These are phyloP conservation scores for Delphinus delphis DNA, from an alignment of 2,113 vertebrate genomes.

Conservation along the genomic window DNA sequence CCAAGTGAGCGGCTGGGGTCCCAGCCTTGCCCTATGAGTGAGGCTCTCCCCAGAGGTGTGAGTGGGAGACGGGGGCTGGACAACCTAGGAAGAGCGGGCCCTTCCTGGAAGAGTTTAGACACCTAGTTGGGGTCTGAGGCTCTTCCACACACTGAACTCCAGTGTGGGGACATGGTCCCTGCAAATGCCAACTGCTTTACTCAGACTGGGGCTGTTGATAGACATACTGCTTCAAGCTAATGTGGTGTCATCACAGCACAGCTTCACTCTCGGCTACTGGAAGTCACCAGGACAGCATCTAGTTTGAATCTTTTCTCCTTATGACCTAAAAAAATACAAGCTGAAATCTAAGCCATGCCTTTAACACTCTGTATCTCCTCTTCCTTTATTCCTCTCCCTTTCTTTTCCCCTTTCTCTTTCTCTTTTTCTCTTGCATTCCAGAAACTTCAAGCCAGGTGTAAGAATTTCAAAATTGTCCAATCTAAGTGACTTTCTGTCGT, in stretches of 20 bases:
- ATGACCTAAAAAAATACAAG: conserved; percentile 31
- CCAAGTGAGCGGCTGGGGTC: conserved; percentile 21
- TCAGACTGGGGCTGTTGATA: conserved; percentile 46
- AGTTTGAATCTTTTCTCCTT: conserved; percentile 69
- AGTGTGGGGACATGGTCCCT: background rate
- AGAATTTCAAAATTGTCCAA: background rate
- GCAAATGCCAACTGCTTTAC: conserved; percentile 5
- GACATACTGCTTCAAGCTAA: conserved; percentile 57
- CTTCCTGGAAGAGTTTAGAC: conserved; percentile 39
- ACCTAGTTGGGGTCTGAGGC: background rate
- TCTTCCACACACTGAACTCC: conserved; percentile 49
- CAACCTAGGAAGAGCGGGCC: background rate
- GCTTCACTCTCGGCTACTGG: conserved; percentile 61
- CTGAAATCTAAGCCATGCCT: conserved; percentile 26
- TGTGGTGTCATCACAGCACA: conserved; percentile 32
- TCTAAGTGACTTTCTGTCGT: background rate
- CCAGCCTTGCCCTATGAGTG: background rate
- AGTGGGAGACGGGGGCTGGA: background rate
- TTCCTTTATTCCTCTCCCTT: background rate
- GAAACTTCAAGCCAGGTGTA: background rate
- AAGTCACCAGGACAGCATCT: conserved; percentile 65
- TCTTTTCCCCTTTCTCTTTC: background rate
- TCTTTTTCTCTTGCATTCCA: background rate
- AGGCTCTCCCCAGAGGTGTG: background rate
- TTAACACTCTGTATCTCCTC: background rate